Conservation (phyloP, 2,113 vertebrate genomes). For the Talpa occidentalis region DNA sequence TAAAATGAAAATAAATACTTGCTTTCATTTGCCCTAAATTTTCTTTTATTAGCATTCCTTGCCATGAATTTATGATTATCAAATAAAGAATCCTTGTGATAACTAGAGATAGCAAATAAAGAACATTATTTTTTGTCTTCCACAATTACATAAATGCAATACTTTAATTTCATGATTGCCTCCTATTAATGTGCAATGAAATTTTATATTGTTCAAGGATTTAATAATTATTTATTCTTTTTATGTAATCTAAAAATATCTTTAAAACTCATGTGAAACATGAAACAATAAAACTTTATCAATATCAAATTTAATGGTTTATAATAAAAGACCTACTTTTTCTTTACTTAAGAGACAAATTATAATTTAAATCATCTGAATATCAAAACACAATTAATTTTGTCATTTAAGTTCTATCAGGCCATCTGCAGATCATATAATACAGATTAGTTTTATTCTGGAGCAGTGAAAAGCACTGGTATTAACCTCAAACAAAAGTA, state of each 20-base stretch:
- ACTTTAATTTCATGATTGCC: slow-evolving; percentile 54
- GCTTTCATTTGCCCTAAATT: background rate
- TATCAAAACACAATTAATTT: slow-evolving; percentile 68
- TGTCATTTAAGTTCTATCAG: slow-evolving; percentile 55
- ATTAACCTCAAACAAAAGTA: slow-evolving; percentile 59
- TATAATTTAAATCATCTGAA: slow-evolving; percentile 42
- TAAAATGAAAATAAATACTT: slow-evolving; percentile 21
- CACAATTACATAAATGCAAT: slow-evolving; percentile 17
- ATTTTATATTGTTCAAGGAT: slow-evolving; percentile 48
- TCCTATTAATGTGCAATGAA: slow-evolving; percentile 55
- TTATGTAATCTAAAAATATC: background rate
- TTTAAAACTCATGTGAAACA: background rate
- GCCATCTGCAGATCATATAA: slow-evolving; percentile 41
- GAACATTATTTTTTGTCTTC: background rate
- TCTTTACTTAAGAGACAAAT: slow-evolving; percentile 37
- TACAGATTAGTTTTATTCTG: slow-evolving; percentile 56
- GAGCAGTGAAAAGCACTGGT: slow-evolving; percentile 45
- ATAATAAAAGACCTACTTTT: slow-evolving; percentile 22
- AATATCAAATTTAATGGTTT: slow-evolving; percentile 52
- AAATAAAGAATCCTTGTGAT: slow-evolving; percentile 14
- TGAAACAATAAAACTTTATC: slow-evolving; percentile 22
- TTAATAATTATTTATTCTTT: background rate
- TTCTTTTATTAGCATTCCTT: background rate
- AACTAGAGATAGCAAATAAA: slow-evolving; percentile 48
- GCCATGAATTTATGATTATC: slow-evolving; percentile 31